Base-by-base conservation (phyloP, 2,797 vertebrate genomes). In the Decapterus maruadsi region DNA sequence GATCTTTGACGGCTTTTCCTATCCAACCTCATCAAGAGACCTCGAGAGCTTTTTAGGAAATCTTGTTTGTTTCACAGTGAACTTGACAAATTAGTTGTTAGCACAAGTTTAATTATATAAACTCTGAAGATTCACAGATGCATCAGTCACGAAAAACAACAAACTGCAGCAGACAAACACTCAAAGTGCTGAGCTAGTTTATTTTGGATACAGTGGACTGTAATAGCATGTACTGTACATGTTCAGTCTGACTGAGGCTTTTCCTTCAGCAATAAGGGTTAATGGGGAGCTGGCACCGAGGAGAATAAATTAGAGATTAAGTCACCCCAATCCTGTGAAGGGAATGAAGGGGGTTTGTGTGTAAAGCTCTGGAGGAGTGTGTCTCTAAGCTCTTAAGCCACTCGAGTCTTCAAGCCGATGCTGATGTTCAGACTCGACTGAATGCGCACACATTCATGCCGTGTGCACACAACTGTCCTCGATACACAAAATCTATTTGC, bases 311-410 rank as follows among this genome's bases (percentile, higher is more conserved):
- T 40, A 73, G 78, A 78, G 87, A 90, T 91, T 85, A 90, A 73
- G 72, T 69, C 78, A 80, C 68, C 45, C 71, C 66, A 73, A 71
- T 78, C 60, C 80, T 54, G 60, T 45, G 78, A 57, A 68, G 72
- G 74, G 75, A 73, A 67, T n/a, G 54, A 67, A 79, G 77, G 72
- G 48, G 31, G 77, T 68, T 68, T 84, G 80, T 80, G 79, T 77
- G 78, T 36, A 79, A 82, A 82, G 74, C 84, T 75, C 62, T 77
- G 73, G 61, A 89, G 80, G 77, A 89, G 87, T 81, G 86, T 56
- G 75, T 81, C 80, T 82, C 82, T 90, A 90, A 92, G 75, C 85
- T 83, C 51, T 84, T 92, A 92, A 93, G 92, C 88, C 89, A 87
- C 77, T 84, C 53, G 13, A 77, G 77, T 80, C 80, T 83, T 80